Evolutionary conservation across 64 coral and sea anemone genomes (phyloP), one percentile per base, ranked within the genome.

Genomic region (Pocillopora verrucosa): DNA sequence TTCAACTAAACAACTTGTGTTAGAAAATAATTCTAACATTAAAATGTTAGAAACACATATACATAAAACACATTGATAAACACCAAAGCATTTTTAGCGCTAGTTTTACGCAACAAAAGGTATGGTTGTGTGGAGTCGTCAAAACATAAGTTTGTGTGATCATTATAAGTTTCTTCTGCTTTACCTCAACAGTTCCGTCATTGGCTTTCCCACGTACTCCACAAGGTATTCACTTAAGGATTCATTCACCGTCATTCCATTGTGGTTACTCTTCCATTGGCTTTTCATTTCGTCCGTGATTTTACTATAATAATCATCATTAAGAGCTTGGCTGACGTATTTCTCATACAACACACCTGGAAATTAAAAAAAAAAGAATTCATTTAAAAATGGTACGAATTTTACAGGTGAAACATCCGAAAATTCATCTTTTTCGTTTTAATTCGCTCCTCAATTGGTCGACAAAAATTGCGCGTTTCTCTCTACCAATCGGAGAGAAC

Each of bases 211-310:
- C 59, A 99, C 81, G 68, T 91, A 91, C 61, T 91, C 58, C 26
- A 99, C 63, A 37, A 99, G 76, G 34, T 91, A 92, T 1, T 95
- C 58, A 59, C 87, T 61, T 13, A 99, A 37, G n/a, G 92, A 90
- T 34, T 87, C 11, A 15, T 89, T 75, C n/a, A 98, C 89, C 34
- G 86, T 80, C 61, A 65, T 92, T 6, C 82, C 87, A 45, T n/a
- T 1, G 5, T 86, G 61, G 9, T 84, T 76, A 4, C 65, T 22
- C 57, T 56, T 79, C 96, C 93, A 98, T 30, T 82, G 56, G 36
- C 56, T 26, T 9, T 85, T 68, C 79, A 76, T 77, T 9, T 60
- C 80, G n/a, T 26, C 60, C 13, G 65, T 34, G 13, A 94, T 78
- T 22, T 63, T 78, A 17, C 36, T 65, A 20, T 82, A 91, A 58